These are phyloP conservation scores for Parauchenoglanis punctatus DNA, from an alignment of 2,797 vertebrate genomes.

Conservation along the genomic window DNA sequence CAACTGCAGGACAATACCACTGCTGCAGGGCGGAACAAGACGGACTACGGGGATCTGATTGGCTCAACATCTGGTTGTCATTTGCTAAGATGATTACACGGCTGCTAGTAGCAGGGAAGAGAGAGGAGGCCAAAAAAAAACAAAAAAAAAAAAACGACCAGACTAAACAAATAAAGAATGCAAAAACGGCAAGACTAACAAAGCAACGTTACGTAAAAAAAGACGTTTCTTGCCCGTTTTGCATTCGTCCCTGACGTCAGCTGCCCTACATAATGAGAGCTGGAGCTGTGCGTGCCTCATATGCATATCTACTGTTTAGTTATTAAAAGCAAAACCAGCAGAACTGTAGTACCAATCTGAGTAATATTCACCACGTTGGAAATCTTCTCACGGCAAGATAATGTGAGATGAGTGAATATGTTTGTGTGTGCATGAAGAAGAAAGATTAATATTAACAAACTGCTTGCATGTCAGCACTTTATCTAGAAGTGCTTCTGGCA, in stretches of 20 bases:
- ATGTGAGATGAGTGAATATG: background rate
- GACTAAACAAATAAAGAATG: constrained; percentile 46
- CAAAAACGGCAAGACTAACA: constrained; percentile 14
- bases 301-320: constrained; percentile 9
- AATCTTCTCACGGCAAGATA: background rate
- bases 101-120: constrained; percentile 18
- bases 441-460: background rate
- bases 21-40: constrained; percentile 54
- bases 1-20: constrained; percentile 59
- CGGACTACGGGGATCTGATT: constrained; percentile 33
- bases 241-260: background rate
- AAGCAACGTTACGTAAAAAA: constrained; percentile 17
- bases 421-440: background rate
- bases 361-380: background rate
- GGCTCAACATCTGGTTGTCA: constrained; percentile 48
- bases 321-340: background rate
- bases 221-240: constrained; percentile 11
- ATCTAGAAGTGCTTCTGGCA: constrained; percentile 7
- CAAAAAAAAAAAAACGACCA: background rate
- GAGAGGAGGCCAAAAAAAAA: background rate
- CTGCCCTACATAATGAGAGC: background rate
- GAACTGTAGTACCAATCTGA: background rate
- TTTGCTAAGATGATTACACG: constrained; percentile 40
- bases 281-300: constrained; percentile 5
- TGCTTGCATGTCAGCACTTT: background rate